Conservation (phyloP, 2,797 vertebrate genomes). For the Notolabrus celidotus region DNA sequence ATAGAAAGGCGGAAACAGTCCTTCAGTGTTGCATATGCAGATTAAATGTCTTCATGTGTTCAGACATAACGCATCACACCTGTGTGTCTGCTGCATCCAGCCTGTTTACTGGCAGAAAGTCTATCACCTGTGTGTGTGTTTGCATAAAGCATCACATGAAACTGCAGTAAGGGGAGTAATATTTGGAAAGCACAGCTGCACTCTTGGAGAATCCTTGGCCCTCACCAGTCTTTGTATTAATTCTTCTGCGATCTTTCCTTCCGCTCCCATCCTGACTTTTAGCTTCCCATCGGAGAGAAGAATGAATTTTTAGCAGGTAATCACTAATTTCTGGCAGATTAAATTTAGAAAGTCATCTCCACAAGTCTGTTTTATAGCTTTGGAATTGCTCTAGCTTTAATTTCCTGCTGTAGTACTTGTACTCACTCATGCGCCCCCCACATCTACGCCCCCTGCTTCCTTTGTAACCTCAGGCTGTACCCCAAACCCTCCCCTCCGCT, state of each 20-base stretch:
- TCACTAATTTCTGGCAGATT: constrained; percentile 58
- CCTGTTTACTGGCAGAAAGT: constrained; percentile 3
- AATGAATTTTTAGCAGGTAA: constrained; percentile 53
- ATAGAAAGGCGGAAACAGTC: constrained; percentile 44
- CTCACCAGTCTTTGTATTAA: constrained; percentile 52
- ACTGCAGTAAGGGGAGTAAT: constrained; percentile 35
- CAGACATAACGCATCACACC: constrained; percentile 2
- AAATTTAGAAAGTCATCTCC: constrained; percentile 41
- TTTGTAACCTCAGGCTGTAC: constrained; percentile 46
- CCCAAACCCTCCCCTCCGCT: constrained; percentile 17
- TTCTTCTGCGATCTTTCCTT: constrained; percentile 35
- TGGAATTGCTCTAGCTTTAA: constrained; percentile 54
- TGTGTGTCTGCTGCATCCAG: constrained; percentile 15
- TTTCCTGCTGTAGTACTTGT: constrained; percentile 43
- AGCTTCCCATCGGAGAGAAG: constrained; percentile 50
- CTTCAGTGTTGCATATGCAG: constrained; percentile 49
- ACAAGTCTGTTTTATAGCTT: constrained; percentile 32
- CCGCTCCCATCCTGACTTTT: constrained; percentile 38
- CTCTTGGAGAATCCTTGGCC: constrained; percentile 34
- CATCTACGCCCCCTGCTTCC: constrained; percentile 39
- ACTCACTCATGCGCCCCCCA: constrained; percentile 20
- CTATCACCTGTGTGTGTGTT: constrained; percentile 11
- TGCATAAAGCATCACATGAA: constrained; percentile 13
- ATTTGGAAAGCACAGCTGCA: constrained; percentile 41
- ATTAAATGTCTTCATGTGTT: constrained; percentile 15